Conservation (phyloP, 2,797 vertebrate species). For the Sternarchorhynchus goeldii region DNA sequence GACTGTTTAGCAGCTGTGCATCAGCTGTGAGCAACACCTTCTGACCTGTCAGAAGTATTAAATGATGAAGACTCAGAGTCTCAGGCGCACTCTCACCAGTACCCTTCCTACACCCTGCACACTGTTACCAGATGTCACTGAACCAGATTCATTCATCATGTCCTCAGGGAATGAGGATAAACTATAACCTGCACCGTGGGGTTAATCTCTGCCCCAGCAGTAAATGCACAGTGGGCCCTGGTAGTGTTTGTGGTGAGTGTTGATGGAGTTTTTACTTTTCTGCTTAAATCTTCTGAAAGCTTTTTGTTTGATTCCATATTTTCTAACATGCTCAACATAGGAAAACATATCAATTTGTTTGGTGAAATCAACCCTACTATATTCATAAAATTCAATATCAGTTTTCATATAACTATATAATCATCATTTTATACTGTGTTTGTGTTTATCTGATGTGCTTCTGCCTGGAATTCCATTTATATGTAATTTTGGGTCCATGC, state of each 20-base stretch:
- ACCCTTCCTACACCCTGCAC: not conserved
- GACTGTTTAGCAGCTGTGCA: not conserved
- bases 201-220: too few relatives aligned
- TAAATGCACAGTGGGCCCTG: too few relatives aligned
- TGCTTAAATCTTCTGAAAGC: not conserved
- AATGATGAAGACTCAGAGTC: too few relatives aligned
- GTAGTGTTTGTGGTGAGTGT: too few relatives aligned
- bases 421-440: not conserved
- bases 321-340: not conserved
- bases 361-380: not conserved
- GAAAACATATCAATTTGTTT: not conserved
- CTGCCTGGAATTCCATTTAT: not conserved
- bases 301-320: constrained; percentile 15
- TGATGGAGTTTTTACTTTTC: constrained; percentile 37
- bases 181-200: constrained; percentile 21
- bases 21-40: not conserved
- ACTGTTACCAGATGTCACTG: constrained; percentile 46
- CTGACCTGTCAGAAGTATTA: too few relatives aligned
- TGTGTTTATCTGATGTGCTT: not conserved
- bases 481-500: constrained; percentile 16
- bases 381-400: not conserved
- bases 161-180: constrained; percentile 52
- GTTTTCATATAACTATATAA: not conserved
- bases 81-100: too few relatives aligned
- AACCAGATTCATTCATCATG: constrained; percentile 47